phyloP scores from a whole-genome alignment of 2,113 vertebrate species.

The Odontophorus gujanensis region DNA sequence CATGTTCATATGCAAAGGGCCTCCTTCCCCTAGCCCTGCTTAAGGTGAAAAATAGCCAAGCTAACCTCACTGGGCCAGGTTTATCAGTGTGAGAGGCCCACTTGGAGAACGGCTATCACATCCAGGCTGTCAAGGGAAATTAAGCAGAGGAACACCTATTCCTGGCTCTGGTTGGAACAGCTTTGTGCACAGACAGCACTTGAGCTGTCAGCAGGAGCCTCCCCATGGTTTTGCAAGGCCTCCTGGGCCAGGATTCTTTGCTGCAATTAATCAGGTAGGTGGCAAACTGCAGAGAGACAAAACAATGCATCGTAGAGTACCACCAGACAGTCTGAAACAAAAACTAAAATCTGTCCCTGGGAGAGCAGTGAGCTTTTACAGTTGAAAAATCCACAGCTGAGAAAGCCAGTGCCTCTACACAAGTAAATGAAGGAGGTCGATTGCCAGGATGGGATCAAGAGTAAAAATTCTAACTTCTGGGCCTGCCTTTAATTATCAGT shows the following conservation, averaged over 20 bases:
- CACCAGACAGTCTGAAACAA: background rate
- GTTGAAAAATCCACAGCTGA: background rate
- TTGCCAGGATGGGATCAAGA: background rate
- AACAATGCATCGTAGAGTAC: background rate
- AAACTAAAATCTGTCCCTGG: background rate
- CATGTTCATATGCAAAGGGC: background rate
- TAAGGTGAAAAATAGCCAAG: accelerated
- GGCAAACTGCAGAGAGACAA: background rate
- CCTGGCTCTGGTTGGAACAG: background rate
- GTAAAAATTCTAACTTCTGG: background rate
- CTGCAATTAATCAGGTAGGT: background rate
- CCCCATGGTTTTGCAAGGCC: background rate
- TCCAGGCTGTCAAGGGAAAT: constrained; percentile 16
- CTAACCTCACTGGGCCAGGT: background rate
- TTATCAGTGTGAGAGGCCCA: background rate
- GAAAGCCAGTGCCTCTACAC: background rate
- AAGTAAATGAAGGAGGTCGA: background rate
- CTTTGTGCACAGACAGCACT: background rate
- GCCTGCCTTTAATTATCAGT: background rate
- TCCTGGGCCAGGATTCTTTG: background rate
- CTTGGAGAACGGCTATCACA: background rate
- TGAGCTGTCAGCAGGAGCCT: background rate
- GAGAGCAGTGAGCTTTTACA: background rate
- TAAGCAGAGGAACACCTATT: constrained; percentile 33
- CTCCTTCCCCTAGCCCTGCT: background rate